These are phyloP conservation scores for Holothuria glaberrima DNA, from an alignment of 35 echinoderm and acorn worm species.

Conservation along the genomic window DNA sequence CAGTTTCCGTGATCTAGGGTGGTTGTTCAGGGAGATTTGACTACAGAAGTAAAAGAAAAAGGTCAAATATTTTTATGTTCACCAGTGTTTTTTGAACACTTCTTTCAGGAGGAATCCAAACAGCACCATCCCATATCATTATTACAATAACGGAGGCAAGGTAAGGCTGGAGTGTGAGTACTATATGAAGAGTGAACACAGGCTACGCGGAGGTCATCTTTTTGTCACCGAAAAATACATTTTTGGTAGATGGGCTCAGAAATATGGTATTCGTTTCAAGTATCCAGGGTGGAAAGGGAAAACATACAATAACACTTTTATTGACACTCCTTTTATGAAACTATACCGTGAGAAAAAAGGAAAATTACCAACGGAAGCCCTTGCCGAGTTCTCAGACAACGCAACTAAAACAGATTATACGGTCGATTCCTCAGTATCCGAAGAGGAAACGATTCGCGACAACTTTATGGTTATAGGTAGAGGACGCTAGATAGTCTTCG, in stretches of 20 bases:
- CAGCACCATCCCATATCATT: constrained; percentile 85
- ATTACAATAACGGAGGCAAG: constrained; percentile 70
- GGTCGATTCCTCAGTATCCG: too few species aligned
- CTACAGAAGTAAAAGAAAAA: too few species aligned
- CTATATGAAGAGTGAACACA: constrained; percentile 79
- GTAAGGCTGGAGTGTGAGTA: constrained; percentile 78
- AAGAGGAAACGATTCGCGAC: too few species aligned
- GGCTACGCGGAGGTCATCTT: constrained; percentile 78
- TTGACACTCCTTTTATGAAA: constrained; percentile 89
- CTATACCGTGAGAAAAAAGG: constrained; percentile 65
- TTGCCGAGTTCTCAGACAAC: too few species aligned
- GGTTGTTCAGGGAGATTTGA: too few species aligned
- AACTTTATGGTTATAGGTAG: constrained; percentile 6
- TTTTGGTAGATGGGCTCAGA: constrained; percentile 86
- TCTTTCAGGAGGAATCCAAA: constrained; percentile 76
- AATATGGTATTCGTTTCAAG: constrained; percentile 72
- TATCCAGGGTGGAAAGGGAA: constrained; percentile 74
- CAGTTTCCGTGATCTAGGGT: too few species aligned
- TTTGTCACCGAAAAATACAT: constrained; percentile 94
- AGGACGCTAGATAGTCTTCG: background rate
- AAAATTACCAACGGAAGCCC: background rate
- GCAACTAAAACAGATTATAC: too few species aligned
- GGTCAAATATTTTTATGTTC: too few species aligned
- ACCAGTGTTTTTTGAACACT: background rate
- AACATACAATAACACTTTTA: constrained; percentile 46